Evolutionary conservation across 2,888 invertebrate genomes (phyloP).

Genomic region (Cactoblastis cactorum): DNA sequence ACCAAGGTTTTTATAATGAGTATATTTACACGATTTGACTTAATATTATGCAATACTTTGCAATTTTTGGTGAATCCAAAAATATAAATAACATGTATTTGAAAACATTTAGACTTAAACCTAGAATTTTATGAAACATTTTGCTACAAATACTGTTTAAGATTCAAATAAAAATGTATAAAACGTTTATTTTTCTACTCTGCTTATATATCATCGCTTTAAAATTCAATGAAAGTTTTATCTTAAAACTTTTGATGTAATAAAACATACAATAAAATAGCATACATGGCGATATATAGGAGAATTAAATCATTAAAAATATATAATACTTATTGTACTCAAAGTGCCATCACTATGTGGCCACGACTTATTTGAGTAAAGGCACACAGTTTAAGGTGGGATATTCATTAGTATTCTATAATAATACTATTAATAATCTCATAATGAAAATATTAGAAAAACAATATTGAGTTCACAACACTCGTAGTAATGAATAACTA

Average conservation of each 20-base stretch:
- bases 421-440: background rate
- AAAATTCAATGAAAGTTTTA: too few relatives aligned
- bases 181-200: too few relatives aligned
- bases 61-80: slow-evolving; percentile 16
- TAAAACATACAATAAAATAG: too few relatives aligned
- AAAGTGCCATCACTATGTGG: background rate
- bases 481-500: too few relatives aligned
- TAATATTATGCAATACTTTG: slow-evolving; percentile 42
- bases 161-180: too few relatives aligned
- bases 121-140: background rate
- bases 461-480: background rate
- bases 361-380: background rate
- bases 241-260: too few relatives aligned
- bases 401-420: background rate
- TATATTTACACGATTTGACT: slow-evolving; percentile 28
- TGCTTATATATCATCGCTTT: too few relatives aligned
- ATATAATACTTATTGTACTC: background rate
- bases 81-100: background rate
- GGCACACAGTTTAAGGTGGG: slow-evolving; percentile 11
- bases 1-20: background rate
- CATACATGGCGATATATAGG: too few relatives aligned
- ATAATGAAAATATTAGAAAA: background rate
- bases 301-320: background rate
- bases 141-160: too few relatives aligned
- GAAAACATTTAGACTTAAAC: background rate